Conservation (phyloP, 2,888 invertebrate genomes). For the Sarcophaga caerulescens region DNA sequence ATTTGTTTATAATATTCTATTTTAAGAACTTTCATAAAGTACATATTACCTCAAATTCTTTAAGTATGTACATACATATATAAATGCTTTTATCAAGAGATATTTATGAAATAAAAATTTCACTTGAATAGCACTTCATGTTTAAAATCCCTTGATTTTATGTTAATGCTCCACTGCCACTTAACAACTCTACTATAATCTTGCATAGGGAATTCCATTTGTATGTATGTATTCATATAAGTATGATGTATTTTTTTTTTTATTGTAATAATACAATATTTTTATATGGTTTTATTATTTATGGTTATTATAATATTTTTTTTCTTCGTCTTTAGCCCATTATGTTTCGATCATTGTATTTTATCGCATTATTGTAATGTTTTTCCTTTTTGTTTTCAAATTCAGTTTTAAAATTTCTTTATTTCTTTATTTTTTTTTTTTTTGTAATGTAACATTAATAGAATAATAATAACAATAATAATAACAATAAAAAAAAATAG, state of each 20-base stretch:
- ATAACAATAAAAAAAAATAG: slow-evolving; percentile 9
- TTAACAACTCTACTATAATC: slow-evolving; percentile 45
- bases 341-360: slow-evolving; percentile 26
- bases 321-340: slow-evolving; percentile 33
- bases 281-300: slow-evolving; percentile 31
- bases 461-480: slow-evolving; percentile 6
- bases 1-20: no score
- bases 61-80: no score
- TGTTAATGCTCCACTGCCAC: neutral
- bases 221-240: no score
- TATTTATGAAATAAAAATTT: no score
- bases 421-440: neutral
- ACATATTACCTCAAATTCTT: no score
- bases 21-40: no score
- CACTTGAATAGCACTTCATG: no score
- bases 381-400: neutral
- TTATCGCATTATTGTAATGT: slow-evolving; percentile 56
- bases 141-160: no score
- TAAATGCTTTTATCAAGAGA: no score
- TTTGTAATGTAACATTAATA: slow-evolving; percentile 46
- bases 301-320: slow-evolving; percentile 33
- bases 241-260: neutral
- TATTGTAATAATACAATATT: slow-evolving; percentile 18
- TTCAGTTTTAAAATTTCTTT: neutral
- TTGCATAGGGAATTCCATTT: no score